Evolutionary conservation across 1,140 invertebrate genomes (phyloP), one percentile per base, ranked within the genome.

Genomic region (Pseudomyrmex sp.): DNA sequence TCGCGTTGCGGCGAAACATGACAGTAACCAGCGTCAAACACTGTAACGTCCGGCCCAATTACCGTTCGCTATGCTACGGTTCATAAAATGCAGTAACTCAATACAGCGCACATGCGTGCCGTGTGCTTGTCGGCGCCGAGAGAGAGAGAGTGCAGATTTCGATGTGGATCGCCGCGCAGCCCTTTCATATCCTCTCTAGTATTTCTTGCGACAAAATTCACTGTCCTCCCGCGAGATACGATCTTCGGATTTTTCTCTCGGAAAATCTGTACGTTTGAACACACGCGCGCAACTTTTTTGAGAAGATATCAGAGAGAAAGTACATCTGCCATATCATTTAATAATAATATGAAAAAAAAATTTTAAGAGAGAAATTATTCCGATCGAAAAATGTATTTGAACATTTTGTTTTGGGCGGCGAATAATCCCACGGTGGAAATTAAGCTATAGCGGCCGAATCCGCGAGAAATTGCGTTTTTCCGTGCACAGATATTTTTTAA

Each of bases 11-110:
- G 70, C 79, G 72, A 83, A 77, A 88, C 85, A 88, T 84, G 86
- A 88, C 86, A 84, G 85, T 87, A 83, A 88, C 80, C 82, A 73
- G 83, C 86, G 86, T 88, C 85, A 88, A 88, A 88, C 82, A 88
- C 70, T 69, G 85, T 79, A 87, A 83, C 73, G 79, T 72, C 72
- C 59, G 85, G 70, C 86, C 70, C 79, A 50, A 79, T 84, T 72
- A 59, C 46, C 83, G 73, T 84, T 74, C 54, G 46, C 58, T 59
- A 52, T 69, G 58, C 9, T 59, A 50, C 52, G 62, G 62, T 86
- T 66, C 23, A 66, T 68, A 69, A 80, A 70, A 79, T 18, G 54
- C 50, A 56, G 62, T 80, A 70, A 80, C n/a, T 70, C 76, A 70
- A 80, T 80, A 70, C n/a, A 80, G 76, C 65, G 76, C 13, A 66